Evolutionary conservation across 2,888 invertebrate genomes (phyloP), one percentile per base, ranked within the genome.

Genomic region (Zaprionus bogoriensis): DNA sequence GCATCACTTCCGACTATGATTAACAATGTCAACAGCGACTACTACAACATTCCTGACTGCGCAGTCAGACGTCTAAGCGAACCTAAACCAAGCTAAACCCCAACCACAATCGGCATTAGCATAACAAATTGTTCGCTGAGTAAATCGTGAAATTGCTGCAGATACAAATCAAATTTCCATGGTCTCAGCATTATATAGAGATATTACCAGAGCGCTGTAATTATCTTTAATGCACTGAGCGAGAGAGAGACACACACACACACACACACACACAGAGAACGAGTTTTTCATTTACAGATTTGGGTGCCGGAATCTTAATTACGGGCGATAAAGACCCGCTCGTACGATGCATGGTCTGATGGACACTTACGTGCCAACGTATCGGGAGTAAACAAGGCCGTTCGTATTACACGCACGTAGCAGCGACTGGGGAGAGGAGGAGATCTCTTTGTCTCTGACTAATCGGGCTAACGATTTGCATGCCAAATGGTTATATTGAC

Each of bases 341-440:
- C 10, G 27, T 9, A 9, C n/a, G 32, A 22, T 50, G 28, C 27
- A 27, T 39, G 50, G 27, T 45, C 25, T 20, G 47, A 28, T 45
- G 20, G 39, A 17, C 9, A 14, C 7, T 14, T 17, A 14, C 14
- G 14, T n/a, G 22, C 41, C 32, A 23, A 41, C 28, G 45, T 61
- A 61, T 54, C 27, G 39, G 25, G 46, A n/a, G 14, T 58, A 61
- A 72, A 41, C 25, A 25, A 36, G 38, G 32, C 27, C 9, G 61
- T 73, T 58, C 25, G 30, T 42, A 71, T 74, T 74, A 55, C 50
- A 41, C 28, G 58, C 74, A 68, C 70, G 70, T 68, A 68, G 22
- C n/a, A 20, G 20, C 3, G 10, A 4, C 9, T 0, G 10, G 9
- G 19, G 23, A 7, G 10, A 2, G 2, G 39, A 19, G 47, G 22